Evolutionary conservation across 2,797 vertebrate species (phyloP).

Genomic region (Rhynchonycteris naso): DNA sequence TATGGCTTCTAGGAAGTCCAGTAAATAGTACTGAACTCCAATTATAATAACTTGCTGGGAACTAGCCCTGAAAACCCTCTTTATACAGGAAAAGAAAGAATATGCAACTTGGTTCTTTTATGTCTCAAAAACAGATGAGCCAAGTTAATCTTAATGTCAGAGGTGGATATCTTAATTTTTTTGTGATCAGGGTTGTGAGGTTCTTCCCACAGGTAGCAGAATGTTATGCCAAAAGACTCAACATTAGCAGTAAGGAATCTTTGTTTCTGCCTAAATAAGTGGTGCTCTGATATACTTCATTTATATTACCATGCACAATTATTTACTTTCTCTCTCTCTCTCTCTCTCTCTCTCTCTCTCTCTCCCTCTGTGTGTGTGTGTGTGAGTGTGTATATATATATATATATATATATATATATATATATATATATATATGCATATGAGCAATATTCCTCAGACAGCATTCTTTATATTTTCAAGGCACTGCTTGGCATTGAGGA

Average conservation of each 20-base stretch:
- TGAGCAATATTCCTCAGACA: background rate
- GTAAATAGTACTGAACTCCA: background rate
- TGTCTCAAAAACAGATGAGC: slow-evolving; percentile 2
- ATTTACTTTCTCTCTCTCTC: too few relatives aligned
- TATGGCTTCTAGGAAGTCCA: slow-evolving; percentile 10
- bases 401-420: too few relatives aligned
- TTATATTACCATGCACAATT: background rate
- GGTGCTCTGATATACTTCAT: background rate
- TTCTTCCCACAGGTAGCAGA: background rate
- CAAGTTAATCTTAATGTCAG: background rate
- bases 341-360: too few relatives aligned
- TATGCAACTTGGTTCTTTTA: background rate
- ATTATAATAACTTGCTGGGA: background rate
- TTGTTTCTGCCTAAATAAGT: background rate
- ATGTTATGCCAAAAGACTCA: background rate
- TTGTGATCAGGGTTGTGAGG: background rate
- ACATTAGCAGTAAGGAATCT: background rate
- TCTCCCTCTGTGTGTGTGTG: too few relatives aligned
- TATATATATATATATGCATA: background rate
- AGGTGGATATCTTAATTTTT: background rate
- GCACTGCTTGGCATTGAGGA: background rate
- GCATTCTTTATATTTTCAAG: background rate
- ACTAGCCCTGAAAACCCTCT: background rate
- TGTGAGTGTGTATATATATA: too few relatives aligned
- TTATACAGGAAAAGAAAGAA: slow-evolving; percentile 29